A percentile compares a stretch with the other conserved stretches of the same genome.
phyloP scores from a whole-genome alignment of 2,888 invertebrate species.

The Andrena haemorrhoa region DNA sequence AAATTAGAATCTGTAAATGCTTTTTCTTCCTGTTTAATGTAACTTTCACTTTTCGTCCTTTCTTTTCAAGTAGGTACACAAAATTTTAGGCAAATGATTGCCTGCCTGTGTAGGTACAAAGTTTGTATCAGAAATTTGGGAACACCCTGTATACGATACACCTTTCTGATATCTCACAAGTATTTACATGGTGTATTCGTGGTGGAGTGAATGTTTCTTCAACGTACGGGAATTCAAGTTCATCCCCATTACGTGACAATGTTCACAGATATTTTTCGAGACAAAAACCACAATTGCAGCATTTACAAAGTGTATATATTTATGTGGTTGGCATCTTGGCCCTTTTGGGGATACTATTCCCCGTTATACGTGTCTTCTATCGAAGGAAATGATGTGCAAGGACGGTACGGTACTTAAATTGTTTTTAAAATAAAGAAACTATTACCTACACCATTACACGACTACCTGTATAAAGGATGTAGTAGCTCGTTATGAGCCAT shows the following conservation, averaged over 20 bases:
- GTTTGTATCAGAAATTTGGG: no score
- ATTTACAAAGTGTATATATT: constrained; percentile 16
- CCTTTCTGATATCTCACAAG: no score
- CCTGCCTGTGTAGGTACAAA: no score
- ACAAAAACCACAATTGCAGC: constrained; percentile 32
- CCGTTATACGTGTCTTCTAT: constrained; percentile 28
- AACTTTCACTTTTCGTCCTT: no score
- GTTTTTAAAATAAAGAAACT: neutral
- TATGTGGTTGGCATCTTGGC: constrained; percentile 20
- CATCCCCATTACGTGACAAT: neutral
- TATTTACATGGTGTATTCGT: no score
- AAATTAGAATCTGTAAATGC: neutral
- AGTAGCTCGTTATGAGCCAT: no score
- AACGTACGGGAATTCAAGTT: neutral
- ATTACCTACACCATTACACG: neutral
- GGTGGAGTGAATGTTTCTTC: neutral
- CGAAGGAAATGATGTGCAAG: constrained; percentile 18
- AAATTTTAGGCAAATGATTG: no score
- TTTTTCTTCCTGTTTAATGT: neutral
- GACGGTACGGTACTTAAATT: constrained; percentile 32
- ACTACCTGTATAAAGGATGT: no score
- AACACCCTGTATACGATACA: no score
- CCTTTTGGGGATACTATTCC: constrained; percentile 27
- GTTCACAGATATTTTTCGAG: neutral
- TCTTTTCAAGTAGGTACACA: no score